Evolutionary conservation across 2,888 invertebrate species (phyloP).

Genomic region (Dilophus febrilis): DNA sequence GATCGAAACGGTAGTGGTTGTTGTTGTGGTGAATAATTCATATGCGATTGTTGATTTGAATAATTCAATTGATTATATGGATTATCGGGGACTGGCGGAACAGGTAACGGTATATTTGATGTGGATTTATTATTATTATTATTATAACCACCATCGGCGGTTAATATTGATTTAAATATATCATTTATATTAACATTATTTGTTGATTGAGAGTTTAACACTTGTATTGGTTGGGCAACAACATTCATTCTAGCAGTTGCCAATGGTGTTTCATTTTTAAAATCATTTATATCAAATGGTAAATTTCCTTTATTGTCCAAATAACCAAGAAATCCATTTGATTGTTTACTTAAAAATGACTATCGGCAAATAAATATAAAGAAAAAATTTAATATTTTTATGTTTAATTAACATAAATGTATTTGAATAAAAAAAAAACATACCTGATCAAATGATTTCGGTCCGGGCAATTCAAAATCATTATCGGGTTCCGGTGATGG

Average conservation of each 20-base stretch:
- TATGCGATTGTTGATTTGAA: background rate
- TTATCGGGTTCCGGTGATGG: conserved; percentile 70
- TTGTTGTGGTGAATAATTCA: background rate
- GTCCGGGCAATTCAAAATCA: conserved; percentile 56
- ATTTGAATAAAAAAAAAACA: too few species aligned
- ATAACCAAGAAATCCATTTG: conserved; percentile 20
- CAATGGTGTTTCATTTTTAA: conserved; percentile 22
- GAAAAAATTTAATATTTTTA: too few species aligned
- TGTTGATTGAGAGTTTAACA: conserved; percentile 37
- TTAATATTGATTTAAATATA: conserved; percentile 31
- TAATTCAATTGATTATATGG: background rate
- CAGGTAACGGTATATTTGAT: conserved; percentile 4
- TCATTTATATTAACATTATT: conserved; percentile 23
- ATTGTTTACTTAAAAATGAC: background rate
- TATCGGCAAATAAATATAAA: background rate
- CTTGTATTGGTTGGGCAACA: conserved; percentile 37
- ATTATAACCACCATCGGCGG: conserved; percentile 5
- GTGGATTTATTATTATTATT: background rate
- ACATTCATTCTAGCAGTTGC: background rate
- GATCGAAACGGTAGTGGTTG: background rate
- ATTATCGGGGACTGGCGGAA: conserved; percentile 14
- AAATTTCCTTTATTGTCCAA: conserved; percentile 43
- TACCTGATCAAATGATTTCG: conserved; percentile 17
- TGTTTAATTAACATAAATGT: too few species aligned
- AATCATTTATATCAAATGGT: conserved; percentile 37